Evolutionary conservation across 2,888 invertebrate genomes (phyloP).

Genomic region (Nephrotoma flavescens): DNA sequence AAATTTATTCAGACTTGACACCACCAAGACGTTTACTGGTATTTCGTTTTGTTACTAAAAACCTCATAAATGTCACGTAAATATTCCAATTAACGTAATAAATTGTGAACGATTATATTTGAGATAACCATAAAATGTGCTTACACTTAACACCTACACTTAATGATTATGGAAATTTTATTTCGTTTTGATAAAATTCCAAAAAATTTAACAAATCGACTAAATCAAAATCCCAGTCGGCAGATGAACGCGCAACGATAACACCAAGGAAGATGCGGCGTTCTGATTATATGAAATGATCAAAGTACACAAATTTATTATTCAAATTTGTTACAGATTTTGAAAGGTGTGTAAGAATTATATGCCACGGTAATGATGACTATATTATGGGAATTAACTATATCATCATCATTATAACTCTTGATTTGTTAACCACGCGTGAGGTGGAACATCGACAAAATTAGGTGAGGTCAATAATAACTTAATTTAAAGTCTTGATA

Average conservation of each 20-base stretch:
- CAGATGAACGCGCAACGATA: not conserved
- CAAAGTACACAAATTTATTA: not conserved
- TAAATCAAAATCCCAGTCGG: not conserved
- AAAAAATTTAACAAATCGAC: not conserved
- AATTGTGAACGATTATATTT: not conserved
- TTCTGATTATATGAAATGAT: not conserved
- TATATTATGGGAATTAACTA: not conserved
- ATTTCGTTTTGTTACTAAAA: not conserved
- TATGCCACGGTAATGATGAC: not conserved
- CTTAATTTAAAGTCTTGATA: not conserved
- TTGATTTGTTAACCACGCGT: not conserved
- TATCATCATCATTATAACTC: not conserved
- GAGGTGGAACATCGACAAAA: not conserved
- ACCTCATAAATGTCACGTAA: not conserved
- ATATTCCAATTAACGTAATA: not conserved
- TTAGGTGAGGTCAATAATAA: not conserved
- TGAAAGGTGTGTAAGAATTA: not conserved
- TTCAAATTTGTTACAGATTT: not conserved
- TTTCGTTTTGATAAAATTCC: not conserved
- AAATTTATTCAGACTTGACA: not conserved
- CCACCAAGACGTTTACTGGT: not conserved
- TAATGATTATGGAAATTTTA: not conserved
- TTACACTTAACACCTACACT: slow-evolving; percentile 1
- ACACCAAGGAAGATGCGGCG: not conserved
- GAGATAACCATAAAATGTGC: not conserved